Evolutionary conservation across 1,140 invertebrate genomes (phyloP).

Genomic region (Charaxes varanes): DNA sequence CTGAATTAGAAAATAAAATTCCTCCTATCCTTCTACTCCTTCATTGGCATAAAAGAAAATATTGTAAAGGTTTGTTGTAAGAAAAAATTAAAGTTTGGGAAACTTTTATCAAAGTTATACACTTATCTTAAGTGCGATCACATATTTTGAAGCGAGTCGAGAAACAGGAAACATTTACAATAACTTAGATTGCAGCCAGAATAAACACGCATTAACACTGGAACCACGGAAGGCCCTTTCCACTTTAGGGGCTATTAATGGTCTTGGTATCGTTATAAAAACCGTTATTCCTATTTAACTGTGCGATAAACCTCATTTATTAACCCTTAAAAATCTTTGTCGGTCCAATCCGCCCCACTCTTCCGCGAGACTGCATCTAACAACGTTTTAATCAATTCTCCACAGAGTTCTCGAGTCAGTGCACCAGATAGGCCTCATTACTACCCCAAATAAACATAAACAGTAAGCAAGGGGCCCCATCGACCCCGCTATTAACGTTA

Average conservation of each 20-base stretch:
- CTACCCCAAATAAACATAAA: constrained; percentile 71
- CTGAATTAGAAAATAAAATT: no score
- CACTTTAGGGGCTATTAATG: constrained; percentile 16
- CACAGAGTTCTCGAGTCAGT: constrained; percentile 68
- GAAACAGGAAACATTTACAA: no score
- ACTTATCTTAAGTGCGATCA: no score
- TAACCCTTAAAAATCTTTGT: constrained; percentile 60
- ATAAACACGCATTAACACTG: no score
- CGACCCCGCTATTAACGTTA: constrained; percentile 63
- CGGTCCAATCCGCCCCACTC: constrained; percentile 39
- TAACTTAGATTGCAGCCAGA: no score
- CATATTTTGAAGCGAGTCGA: no score
- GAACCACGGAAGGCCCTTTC: constrained; percentile 4
- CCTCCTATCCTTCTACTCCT: no score
- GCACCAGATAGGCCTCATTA: constrained; percentile 67
- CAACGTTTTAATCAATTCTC: constrained; percentile 70
- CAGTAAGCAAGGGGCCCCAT: constrained; percentile 51
- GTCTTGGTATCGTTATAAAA: constrained; percentile 19
- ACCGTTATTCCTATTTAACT: constrained; percentile 39
- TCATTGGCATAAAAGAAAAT: no score
- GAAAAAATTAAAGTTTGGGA: no score
- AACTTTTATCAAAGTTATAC: no score
- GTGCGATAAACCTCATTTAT: constrained; percentile 55
- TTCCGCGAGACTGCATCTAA: constrained; percentile 60
- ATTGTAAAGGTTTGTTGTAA: no score